Base-by-base conservation (phyloP, 2,797 vertebrate species). In the Sebastes goodei region DNA sequence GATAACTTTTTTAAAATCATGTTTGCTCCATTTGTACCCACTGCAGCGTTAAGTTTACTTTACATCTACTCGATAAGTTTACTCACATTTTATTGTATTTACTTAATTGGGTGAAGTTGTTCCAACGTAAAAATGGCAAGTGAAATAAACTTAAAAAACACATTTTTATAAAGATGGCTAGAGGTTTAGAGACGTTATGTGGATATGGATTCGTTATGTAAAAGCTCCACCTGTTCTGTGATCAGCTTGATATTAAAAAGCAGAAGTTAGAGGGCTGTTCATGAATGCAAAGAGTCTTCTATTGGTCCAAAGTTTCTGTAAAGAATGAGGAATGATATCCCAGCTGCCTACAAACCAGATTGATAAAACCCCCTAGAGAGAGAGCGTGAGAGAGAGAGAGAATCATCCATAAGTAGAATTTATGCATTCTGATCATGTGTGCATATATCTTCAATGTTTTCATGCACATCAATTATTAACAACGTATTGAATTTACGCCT, bases 381-480 rank as follows among this genome's bases (percentile, higher is more conserved):
- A 80, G 76, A 32, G 65, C 9, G 32, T 33, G 46, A 80, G 76
- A 32, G 65, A 85, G 73, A 32, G 65, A 85, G 73, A 55, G 21
- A 25, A 5, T 88, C 82, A 67, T 60, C 78, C 69, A 77, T 59
- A 85, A 76, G 86, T 75, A 59, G 75, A 86, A 81, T 85, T 82
- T 88, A 80, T 87, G 59, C 77, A 93, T 92, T 93, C 86, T 85
- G 85, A 89, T 90, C 80, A 85, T 83, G 86, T 89, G 78, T 91
- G 78, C 81, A 87, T 89, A 85, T 79, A 86, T 84, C 83, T 77
- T 76, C 83, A 82, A 59, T 93, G 87, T 93, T 93, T 93, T 93
- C 88, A 92, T 84, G 77, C 84, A 55, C 92, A 95, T 94, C 64
- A 90, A 95, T 93, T 94, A 93, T 94, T 95, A 84, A 94, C 71